Percentiles rank a stretch among this genome's conserved stretches.
phyloP scores from a whole-genome alignment of 2,113 vertebrate genomes.

The Tonatia bakeri region DNA sequence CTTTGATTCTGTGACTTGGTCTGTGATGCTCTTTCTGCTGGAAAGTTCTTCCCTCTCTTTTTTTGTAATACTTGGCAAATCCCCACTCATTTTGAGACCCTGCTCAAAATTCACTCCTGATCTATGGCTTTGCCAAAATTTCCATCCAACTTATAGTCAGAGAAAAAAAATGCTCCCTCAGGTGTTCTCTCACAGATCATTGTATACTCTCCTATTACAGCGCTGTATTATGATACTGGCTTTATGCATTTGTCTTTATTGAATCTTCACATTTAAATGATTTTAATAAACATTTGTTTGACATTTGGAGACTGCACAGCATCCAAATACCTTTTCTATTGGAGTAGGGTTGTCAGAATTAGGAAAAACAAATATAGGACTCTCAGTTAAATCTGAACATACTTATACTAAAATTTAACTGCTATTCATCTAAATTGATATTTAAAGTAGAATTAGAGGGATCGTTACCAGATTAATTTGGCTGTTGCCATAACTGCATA shows the following conservation, averaged over 20 bases:
- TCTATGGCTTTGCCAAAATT: background rate
- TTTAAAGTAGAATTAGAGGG: background rate
- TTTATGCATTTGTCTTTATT: background rate
- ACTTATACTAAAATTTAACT: background rate
- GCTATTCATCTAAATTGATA: background rate
- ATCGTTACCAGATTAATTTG: background rate
- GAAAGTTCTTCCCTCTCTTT: background rate
- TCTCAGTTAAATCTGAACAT: background rate
- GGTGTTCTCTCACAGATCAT: background rate
- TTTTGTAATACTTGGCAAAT: background rate
- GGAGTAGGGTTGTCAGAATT: background rate
- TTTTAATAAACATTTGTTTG: background rate
- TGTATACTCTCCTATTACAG: accelerated
- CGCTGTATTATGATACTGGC: background rate
- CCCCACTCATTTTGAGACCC: background rate
- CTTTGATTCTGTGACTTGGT: background rate
- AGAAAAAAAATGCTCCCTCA: background rate
- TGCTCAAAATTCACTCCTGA: background rate
- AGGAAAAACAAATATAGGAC: background rate
- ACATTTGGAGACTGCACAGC: background rate
- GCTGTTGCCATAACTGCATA: background rate
- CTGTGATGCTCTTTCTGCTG: background rate
- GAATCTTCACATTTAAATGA: background rate
- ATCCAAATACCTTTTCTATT: background rate
- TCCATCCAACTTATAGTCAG: background rate